Evolutionary conservation across 2,888 invertebrate genomes (phyloP).

Genomic region (Scaptomyza flava): DNA sequence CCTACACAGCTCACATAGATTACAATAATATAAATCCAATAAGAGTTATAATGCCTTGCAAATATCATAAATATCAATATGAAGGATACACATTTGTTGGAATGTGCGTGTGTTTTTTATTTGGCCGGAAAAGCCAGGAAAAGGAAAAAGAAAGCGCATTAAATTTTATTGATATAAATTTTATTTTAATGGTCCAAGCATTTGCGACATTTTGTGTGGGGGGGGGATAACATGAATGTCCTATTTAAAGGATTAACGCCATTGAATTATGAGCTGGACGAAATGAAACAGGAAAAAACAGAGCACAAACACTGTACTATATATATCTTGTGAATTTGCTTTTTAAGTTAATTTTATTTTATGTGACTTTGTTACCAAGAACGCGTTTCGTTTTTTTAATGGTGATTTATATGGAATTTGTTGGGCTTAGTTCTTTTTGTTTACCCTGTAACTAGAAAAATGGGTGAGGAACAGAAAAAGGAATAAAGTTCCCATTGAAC

Average conservation of each 20-base stretch:
- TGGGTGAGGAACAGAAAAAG: neutral
- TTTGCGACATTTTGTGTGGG: slow-evolving; percentile 27
- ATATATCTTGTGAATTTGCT: slow-evolving; percentile 73
- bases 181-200: slow-evolving; percentile 77
- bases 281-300: neutral
- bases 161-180: slow-evolving; percentile 80
- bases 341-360: slow-evolving; percentile 85
- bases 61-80: slow-evolving; percentile 79
- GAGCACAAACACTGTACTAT: slow-evolving; percentile 4
- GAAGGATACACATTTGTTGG: slow-evolving; percentile 46
- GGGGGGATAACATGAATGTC: slow-evolving; percentile 82
- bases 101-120: slow-evolving; percentile 39
- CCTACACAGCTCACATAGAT: slow-evolving; percentile 18
- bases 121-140: slow-evolving; percentile 5
- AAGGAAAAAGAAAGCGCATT: slow-evolving; percentile 49
- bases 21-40: slow-evolving; percentile 67
- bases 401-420: slow-evolving; percentile 70
- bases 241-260: slow-evolving; percentile 84
- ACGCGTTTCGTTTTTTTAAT: slow-evolving; percentile 74
- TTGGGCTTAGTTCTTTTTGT: slow-evolving; percentile 3
- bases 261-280: slow-evolving; percentile 76
- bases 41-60: slow-evolving; percentile 76
- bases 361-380: slow-evolving; percentile 65
- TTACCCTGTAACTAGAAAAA: slow-evolving; percentile 33
- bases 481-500: neutral